Percentiles rank a stretch among this genome's conserved stretches.
Evolutionary conservation across 1,140 invertebrate genomes (phyloP).

Genomic region (Akabosia matsudoensis): DNA sequence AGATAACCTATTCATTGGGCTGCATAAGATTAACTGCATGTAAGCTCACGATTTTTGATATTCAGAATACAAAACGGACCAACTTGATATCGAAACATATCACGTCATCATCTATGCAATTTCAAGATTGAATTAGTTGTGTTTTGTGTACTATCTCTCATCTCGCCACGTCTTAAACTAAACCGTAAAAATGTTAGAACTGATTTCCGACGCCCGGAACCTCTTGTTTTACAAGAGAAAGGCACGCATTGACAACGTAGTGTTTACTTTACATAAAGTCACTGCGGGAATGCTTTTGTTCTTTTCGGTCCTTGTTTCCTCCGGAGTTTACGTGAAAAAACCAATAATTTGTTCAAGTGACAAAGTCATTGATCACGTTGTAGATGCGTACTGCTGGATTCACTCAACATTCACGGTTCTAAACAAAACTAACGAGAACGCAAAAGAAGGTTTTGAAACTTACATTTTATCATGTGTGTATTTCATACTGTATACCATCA

Average conservation of each 20-base stretch:
- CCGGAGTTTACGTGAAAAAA: conserved; percentile 87
- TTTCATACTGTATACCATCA: neutral
- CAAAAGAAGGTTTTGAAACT: conserved; percentile 50
- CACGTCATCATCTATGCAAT: neutral
- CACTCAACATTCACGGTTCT: conserved; percentile 85
- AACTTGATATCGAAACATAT: too few relatives aligned
- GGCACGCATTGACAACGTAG: conserved; percentile 82
- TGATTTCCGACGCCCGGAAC: neutral
- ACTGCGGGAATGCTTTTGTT: conserved; percentile 84
- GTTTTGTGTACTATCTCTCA: too few relatives aligned
- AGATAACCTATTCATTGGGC: too few relatives aligned
- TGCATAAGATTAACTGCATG: too few relatives aligned
- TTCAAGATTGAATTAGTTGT: too few relatives aligned
- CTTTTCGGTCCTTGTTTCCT: conserved; percentile 86
- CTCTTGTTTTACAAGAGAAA: neutral
- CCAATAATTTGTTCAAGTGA: conserved; percentile 90
- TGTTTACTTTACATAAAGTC: conserved; percentile 86
- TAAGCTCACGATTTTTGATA: too few relatives aligned
- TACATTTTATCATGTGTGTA: conserved; percentile 90
- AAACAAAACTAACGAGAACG: conserved; percentile 60
- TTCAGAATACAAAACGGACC: too few relatives aligned
- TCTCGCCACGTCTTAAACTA: too few relatives aligned
- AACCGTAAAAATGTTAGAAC: neutral
- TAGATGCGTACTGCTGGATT: conserved; percentile 88
- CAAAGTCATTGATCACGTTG: conserved; percentile 60